Evolutionary conservation across 92 coral and sea anemone genomes (phyloP).

Genomic region (Virgularia gustaviana): DNA sequence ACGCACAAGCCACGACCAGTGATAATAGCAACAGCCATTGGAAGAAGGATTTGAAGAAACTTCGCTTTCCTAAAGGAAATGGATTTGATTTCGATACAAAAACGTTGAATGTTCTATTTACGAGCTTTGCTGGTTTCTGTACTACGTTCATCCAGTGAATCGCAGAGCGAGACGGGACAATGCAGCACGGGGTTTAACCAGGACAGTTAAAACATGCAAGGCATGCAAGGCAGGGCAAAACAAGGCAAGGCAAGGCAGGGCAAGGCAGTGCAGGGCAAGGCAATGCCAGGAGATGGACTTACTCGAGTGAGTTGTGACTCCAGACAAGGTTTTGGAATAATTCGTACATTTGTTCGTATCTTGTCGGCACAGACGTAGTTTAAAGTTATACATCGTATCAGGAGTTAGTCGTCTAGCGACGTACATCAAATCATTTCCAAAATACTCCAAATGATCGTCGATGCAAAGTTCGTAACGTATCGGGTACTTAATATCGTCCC

Average conservation of each 20-base stretch:
- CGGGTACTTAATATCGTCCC: background rate
- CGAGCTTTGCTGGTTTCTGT: no score
- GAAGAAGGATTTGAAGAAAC: constrained; percentile 12
- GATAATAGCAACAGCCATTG: constrained; percentile 18
- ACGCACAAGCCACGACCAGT: background rate
- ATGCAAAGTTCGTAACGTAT: constrained; percentile 85
- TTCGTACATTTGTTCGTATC: constrained; percentile 74
- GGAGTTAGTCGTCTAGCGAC: constrained; percentile 85
- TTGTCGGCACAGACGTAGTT: constrained; percentile 85
- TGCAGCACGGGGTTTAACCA: no score
- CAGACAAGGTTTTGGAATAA: constrained; percentile 64
- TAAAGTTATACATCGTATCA: constrained; percentile 81
- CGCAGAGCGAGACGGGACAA: no score
- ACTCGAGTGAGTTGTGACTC: constrained; percentile 67
- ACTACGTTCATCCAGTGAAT: no score
- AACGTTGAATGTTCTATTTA: no score
- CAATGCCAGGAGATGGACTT: no score
- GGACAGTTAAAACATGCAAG: no score
- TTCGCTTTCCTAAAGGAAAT: constrained; percentile 19
- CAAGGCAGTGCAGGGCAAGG: no score
- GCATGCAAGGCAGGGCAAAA: no score
- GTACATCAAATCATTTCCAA: constrained; percentile 87
- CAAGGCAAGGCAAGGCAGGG: no score
- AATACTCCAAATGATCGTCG: constrained; percentile 86
- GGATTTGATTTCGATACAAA: no score